Evolutionary conservation across 1,140 invertebrate species (phyloP).

Genomic region (Lepidotrigona ventralis): DNA sequence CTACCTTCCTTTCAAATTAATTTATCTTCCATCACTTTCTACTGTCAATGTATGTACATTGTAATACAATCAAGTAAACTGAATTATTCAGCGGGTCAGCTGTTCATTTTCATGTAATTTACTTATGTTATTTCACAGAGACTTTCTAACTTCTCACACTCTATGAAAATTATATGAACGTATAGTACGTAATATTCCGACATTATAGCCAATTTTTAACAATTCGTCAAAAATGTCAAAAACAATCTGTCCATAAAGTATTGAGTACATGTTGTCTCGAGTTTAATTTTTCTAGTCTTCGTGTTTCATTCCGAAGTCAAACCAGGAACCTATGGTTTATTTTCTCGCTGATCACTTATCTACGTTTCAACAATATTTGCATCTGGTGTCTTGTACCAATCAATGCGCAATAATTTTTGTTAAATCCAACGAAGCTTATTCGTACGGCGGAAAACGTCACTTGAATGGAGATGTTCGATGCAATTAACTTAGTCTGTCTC

Average conservation of each 20-base stretch:
- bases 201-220: neutral
- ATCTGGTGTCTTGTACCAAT: neutral
- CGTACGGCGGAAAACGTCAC: neutral
- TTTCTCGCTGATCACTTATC: neutral
- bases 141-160: neutral
- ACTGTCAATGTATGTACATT: neutral
- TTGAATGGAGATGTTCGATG: slow-evolving; percentile 13
- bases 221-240: neutral
- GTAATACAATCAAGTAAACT: neutral
- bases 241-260: neutral
- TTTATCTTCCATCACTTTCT: neutral
- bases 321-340: neutral
- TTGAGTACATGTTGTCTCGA: neutral
- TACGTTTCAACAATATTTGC: slow-evolving; percentile 15
- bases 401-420: slow-evolving; percentile 11
- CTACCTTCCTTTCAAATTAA: neutral
- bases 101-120: slow-evolving; percentile 6
- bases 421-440: neutral
- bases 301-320: neutral
- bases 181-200: neutral
- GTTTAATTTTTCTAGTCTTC: neutral
- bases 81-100: neutral
- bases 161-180: neutral
- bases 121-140: neutral
- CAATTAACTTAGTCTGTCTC: slow-evolving; percentile 18